Base-by-base conservation (phyloP, 2,888 invertebrate species). In the Polydrusus tereticollis region DNA sequence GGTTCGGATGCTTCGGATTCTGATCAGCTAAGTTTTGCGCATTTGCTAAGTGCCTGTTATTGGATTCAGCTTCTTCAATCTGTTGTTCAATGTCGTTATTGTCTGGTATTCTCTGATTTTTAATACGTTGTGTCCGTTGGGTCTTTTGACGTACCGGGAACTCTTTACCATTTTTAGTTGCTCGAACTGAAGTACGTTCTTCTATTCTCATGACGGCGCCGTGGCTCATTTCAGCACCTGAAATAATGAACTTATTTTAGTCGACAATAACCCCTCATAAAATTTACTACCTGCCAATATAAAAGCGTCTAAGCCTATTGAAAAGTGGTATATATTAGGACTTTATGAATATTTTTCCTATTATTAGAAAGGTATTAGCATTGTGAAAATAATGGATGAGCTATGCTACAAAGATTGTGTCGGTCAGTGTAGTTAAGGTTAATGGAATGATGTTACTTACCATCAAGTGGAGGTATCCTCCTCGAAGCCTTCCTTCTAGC, bases 401-500 rank as follows among this genome's bases (percentile, higher is more conserved):
- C n/a, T n/a, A n/a, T n/a, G n/a, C n/a, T n/a, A n/a, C n/a, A n/a
- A n/a, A n/a, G n/a, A n/a, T n/a, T n/a, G n/a, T n/a, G n/a, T n/a
- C n/a, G n/a, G n/a, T n/a, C n/a, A n/a, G n/a, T n/a, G n/a, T n/a
- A n/a, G n/a, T n/a, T n/a, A n/a, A n/a, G n/a, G n/a, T n/a, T n/a
- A n/a, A n/a, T n/a, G n/a, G n/a, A n/a, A n/a, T 36, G 14, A 7
- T 6, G 47, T 14, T 36, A 55, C 64, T 60, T 45, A 69, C 73
- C 65, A 60, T 52, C 55, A 1, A 41, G 21, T 18, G 45, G 12
- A 1, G 84, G 86, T 83, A 73, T 87, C 64, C 79, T 78, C 68
- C 85, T 77, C 0, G 79, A 79, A 4, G 80, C 79, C 77, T 85
- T 86, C 14, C 89, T 85, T 76, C 89, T 89, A 63, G 86, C 84